Evolutionary conservation across 2,797 vertebrate species (phyloP).

Genomic region (Xenops minutus): DNA sequence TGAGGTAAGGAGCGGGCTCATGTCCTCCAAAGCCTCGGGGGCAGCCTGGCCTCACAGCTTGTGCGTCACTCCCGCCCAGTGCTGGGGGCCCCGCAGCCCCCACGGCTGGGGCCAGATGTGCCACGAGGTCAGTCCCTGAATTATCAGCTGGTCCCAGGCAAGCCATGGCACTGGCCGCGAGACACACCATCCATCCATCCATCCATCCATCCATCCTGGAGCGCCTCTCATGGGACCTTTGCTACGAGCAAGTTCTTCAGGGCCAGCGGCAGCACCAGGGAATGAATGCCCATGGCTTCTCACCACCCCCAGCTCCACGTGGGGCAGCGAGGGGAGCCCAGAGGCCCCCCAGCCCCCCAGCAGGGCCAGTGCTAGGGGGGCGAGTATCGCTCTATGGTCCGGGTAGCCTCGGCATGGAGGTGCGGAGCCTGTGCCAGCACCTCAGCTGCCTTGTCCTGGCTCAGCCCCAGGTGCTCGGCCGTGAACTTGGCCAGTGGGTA

Average conservation of each 20-base stretch:
- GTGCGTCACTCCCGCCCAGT: not conserved
- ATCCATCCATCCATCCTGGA: not conserved
- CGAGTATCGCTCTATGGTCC: constrained; percentile 93
- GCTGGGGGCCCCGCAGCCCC: not conserved
- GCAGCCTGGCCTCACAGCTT: constrained; percentile 22
- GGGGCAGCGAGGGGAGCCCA: not conserved
- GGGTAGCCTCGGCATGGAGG: constrained; percentile 79
- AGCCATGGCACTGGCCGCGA: not conserved
- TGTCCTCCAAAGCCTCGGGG: constrained; percentile 49
- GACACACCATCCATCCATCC: not conserved
- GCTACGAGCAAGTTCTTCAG: not conserved
- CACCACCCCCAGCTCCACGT: not conserved
- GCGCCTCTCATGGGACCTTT: not conserved
- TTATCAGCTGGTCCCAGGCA: not conserved
- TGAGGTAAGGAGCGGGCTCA: constrained; percentile 59
- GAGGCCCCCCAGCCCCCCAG: not conserved
- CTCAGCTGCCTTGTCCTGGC: constrained; percentile 91
- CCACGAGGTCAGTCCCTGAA: constrained; percentile 49
- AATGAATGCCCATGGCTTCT: not conserved
- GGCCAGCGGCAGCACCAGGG: not conserved
- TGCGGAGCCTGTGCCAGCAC: constrained; percentile 84
- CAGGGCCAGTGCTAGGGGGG: constrained; percentile 81
- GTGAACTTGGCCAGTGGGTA: constrained; percentile 95
- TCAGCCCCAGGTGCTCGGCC: constrained; percentile 89
- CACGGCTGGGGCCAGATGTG: not conserved